Conservation (phyloP, 2,888 invertebrate species). For the Phoenoteleia sp. region DNA sequence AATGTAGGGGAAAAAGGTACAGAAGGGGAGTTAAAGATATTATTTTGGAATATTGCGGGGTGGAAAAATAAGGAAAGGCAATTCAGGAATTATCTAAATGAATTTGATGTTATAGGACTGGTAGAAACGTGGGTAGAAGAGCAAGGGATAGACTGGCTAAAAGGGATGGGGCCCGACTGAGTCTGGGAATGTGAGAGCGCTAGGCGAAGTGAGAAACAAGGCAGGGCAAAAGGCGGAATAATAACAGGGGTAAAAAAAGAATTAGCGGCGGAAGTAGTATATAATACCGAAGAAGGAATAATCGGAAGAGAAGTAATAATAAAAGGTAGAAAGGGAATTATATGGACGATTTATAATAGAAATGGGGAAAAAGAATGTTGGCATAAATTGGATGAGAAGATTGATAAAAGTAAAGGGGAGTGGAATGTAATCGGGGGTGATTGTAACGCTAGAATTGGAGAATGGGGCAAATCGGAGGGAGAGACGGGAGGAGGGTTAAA, state of each 20-base stretch:
- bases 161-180: too few species aligned
- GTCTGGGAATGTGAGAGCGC: too few species aligned
- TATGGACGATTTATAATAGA: constrained; percentile 24
- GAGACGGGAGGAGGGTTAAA: not conserved
- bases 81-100: not conserved
- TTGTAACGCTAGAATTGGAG: constrained; percentile 7
- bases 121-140: not conserved
- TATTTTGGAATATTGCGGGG: not conserved
- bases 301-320: too few species aligned
- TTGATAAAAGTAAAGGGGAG: not conserved
- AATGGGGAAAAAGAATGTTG: not conserved
- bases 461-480: not conserved
- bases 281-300: too few species aligned
- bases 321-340: too few species aligned
- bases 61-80: not conserved
- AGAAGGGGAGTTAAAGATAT: not conserved
- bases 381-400: not conserved
- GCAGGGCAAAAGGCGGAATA: too few species aligned
- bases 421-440: constrained; percentile 6
- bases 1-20: too few species aligned
- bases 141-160: too few species aligned
- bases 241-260: too few species aligned
- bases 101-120: not conserved
- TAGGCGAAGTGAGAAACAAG: too few species aligned
- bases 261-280: too few species aligned